Percentiles rank a stretch among this genome's conserved stretches.
Conservation (phyloP, 2,888 invertebrate species). For the Drosophila neotestacea region DNA sequence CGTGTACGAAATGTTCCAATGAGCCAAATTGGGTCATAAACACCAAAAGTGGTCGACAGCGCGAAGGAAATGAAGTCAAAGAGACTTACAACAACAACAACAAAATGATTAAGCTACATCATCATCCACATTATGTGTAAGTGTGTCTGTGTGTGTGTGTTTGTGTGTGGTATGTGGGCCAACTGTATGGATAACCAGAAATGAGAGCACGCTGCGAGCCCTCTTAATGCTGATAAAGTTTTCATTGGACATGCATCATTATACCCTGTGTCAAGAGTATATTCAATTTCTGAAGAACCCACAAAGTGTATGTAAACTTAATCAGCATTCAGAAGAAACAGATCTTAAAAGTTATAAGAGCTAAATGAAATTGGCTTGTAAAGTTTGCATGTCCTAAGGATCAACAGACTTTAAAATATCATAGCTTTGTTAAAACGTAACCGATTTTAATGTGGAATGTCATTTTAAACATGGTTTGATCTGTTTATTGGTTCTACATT, state of each 20-base stretch:
- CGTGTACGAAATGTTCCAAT: constrained; percentile 51
- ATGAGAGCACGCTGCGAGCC: constrained; percentile 48
- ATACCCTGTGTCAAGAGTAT: too few species aligned
- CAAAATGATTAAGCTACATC: constrained; percentile 53
- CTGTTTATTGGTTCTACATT: too few species aligned
- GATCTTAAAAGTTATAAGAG: too few species aligned
- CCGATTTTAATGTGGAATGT: too few species aligned
- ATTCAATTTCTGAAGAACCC: too few species aligned
- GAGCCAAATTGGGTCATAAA: constrained; percentile 73
- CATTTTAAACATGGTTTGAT: too few species aligned
- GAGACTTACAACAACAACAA: constrained; percentile 12
- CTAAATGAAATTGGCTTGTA: too few species aligned
- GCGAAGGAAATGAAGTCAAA: constrained; percentile 45
- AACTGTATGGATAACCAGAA: constrained; percentile 50
- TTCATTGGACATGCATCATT: constrained; percentile 58
- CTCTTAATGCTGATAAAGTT: constrained; percentile 63
- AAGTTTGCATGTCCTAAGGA: too few species aligned
- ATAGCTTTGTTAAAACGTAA: too few species aligned
- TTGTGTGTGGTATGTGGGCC: constrained; percentile 46
- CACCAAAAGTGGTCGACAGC: constrained; percentile 64
- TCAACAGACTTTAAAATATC: too few species aligned
- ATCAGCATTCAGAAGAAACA: too few species aligned
- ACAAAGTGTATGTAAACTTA: too few species aligned
- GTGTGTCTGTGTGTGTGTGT: constrained; percentile 4
- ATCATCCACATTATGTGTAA: constrained; percentile 33